Percentiles rank a stretch among this genome's conserved stretches.
Evolutionary conservation across 2,113 vertebrate genomes (phyloP).

Genomic region (Labrus mixtus): DNA sequence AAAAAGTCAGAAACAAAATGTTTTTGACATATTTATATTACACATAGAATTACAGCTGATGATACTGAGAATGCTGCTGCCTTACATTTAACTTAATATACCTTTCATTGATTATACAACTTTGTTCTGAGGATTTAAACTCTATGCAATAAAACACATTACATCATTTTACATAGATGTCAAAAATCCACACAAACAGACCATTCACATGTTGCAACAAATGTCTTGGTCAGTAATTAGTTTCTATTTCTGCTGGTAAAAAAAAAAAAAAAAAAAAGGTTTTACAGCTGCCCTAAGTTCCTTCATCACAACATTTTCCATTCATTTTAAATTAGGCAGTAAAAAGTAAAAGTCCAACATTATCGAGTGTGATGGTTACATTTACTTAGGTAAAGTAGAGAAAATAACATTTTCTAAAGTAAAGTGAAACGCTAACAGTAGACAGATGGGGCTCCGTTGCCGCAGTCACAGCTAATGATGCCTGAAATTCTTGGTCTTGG

Average conservation of each 20-base stretch:
- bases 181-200: background rate
- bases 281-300: no score
- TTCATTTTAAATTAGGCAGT: constrained; percentile 3
- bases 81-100: background rate
- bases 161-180: no score
- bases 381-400: background rate
- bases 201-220: background rate
- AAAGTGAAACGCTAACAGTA: constrained; percentile 19
- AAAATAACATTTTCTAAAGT: constrained; percentile 3
- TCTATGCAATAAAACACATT: background rate
- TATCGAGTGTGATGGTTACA: background rate
- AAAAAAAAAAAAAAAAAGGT: no score
- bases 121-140: constrained; percentile 7
- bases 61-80: background rate
- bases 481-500: constrained; percentile 36
- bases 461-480: constrained; percentile 55
- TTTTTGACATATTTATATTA: no score
- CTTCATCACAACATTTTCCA: background rate
- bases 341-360: background rate
- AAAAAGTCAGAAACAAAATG: no score
- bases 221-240: no score
- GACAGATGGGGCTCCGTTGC: constrained; percentile 49
- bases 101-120: background rate
- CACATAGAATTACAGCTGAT: background rate
- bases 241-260: no score